These are phyloP conservation scores for Dendrolimus kikuchii DNA, from an alignment of 1,140 invertebrate species.

Conservation along the genomic window DNA sequence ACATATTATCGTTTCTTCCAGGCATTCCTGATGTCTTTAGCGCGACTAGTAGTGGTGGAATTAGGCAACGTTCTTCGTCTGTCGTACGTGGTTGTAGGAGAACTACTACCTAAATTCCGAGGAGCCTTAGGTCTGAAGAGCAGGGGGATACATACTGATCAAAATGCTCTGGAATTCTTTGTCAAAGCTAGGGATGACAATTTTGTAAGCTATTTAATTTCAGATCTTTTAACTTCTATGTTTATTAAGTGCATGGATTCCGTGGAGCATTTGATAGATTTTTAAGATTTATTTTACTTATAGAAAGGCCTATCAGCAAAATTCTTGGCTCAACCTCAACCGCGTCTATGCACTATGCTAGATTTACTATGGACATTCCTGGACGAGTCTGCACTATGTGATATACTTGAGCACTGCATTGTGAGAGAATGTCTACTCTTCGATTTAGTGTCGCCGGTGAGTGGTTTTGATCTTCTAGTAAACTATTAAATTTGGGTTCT, in stretches of 20 bases:
- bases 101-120: conserved; percentile 48
- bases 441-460: conserved; percentile 53
- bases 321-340: conserved; percentile 38
- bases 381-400: conserved; percentile 53
- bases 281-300: conserved; percentile 2
- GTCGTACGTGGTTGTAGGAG: conserved; percentile 53
- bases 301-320: conserved; percentile 36
- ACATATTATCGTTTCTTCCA: conserved; percentile 15
- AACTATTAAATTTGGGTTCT: no score
- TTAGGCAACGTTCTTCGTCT: conserved; percentile 33
- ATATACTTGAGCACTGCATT: conserved; percentile 58
- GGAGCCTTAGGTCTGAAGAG: conserved; percentile 34
- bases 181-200: conserved; percentile 28
- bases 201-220: conserved; percentile 34
- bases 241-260: conserved; percentile 4
- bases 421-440: conserved; percentile 56
- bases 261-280: neutral
- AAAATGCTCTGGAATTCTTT: conserved; percentile 33
- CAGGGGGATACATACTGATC: conserved; percentile 24
- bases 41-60: conserved; percentile 43
- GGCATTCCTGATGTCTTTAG: conserved; percentile 58
- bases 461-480: neutral
- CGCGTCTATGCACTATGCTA: conserved; percentile 39
- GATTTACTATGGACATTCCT: conserved; percentile 60
- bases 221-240: no score